Percentiles rank a stretch among this genome's conserved stretches.
phyloP scores from a whole-genome alignment of 2,888 invertebrate genomes.

The Andrena dorsata region DNA sequence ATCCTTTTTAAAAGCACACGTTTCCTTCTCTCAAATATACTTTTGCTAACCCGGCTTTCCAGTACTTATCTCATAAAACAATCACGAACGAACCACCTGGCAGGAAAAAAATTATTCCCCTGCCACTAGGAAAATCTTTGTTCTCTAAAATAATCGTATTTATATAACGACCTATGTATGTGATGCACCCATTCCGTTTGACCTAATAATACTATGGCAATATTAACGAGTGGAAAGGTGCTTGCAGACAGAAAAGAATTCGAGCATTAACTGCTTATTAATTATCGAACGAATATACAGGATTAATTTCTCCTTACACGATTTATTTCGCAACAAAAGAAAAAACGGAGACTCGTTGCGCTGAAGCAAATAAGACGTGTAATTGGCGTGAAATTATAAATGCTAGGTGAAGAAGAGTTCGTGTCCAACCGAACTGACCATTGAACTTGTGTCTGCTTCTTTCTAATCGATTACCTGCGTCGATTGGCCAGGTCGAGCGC shows the following conservation, averaged over 20 bases:
- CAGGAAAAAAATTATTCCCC: background rate
- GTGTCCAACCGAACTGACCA: background rate
- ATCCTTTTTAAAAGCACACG: background rate
- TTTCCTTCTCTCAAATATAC: background rate
- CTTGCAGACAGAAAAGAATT: background rate
- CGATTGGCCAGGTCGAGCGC: slow-evolving; percentile 32
- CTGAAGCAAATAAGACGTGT: background rate
- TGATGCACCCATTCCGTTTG: too few relatives aligned
- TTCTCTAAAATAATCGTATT: too few relatives aligned
- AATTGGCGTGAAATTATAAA: slow-evolving; percentile 14
- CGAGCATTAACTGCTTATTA: background rate
- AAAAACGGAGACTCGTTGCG: background rate
- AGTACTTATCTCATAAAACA: background rate
- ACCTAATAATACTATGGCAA: background rate
- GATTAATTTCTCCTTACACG: background rate
- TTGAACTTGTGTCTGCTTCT: slow-evolving; percentile 18
- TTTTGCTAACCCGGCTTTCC: background rate
- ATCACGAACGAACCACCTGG: background rate
- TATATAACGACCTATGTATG: too few relatives aligned
- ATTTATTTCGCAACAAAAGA: background rate
- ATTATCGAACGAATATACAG: background rate
- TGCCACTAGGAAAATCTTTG: too few relatives aligned
- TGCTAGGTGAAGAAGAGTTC: background rate
- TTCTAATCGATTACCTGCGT: slow-evolving; percentile 55
- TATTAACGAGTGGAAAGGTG: background rate